Evolutionary conservation across 2,888 invertebrate genomes (phyloP), one percentile per base, ranked within the genome.

Genomic region (Gymnocheta viridis): DNA sequence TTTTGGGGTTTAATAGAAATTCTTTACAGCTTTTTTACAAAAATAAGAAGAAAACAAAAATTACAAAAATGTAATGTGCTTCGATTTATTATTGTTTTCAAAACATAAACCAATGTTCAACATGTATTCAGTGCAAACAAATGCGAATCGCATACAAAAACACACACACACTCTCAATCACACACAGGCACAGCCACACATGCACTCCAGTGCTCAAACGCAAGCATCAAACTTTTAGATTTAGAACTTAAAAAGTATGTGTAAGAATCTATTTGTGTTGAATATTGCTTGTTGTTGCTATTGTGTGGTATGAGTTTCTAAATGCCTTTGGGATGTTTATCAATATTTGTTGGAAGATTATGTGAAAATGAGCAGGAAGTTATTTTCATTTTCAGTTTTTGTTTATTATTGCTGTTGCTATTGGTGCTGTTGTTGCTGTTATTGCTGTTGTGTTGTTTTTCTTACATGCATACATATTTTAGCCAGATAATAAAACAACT

Each of bases 321-420:
- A 81, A 83, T 81, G 84, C 84, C 84, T 81, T 81, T 73, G 84
- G 81, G 84, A 84, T 77, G 84, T 84, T 72, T 84, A 84, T 84
- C 84, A 84, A 84, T 84, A 81, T 84, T 81, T 81, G 81, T 62
- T 81, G 73, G 84, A 24, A 84, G 81, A 84, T 84, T 84, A 84
- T 81, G 84, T 81, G 84, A 84, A 84, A 84, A 84, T 81, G 84
- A 84, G 84, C 81, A 84, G 84, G 84, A 84, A 84, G 84, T 84
- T 84, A 81, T 84, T 84, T 81, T 81, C 73, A 69, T 78, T 84
- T 81, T 81, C 54, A 69, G 67, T 29, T 80, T 73, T 73, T 58
- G 58, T 67, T 66, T 64, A 44, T 76, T 44, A 19, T 58, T 70
- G n/a, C 58, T 62, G 19, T 51, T 79, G 17, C 44, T 73, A n/a